Evolutionary conservation across 2,113 vertebrate species (phyloP), one percentile per base, ranked within the genome.

Genomic region (Clarias macrocephalus): DNA sequence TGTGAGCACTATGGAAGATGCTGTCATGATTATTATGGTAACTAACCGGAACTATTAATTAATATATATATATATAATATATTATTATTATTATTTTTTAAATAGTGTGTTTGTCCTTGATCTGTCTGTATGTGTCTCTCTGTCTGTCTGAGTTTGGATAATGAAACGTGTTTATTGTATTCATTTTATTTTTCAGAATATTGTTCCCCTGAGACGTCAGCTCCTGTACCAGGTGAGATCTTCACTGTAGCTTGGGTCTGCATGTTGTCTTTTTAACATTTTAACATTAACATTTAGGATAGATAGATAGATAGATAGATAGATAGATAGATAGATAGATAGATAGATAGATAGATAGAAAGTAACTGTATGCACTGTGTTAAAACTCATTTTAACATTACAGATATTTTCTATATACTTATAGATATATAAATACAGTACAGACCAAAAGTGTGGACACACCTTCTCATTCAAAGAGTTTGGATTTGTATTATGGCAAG

Each of bases 11-110:
- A 83, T 19, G 81, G 81, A 83, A 83, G 25, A 28, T 83, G 81
- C 63, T 83, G 81, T 54, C 81, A 66, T 28, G 81, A 83, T 83
- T 83, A 83, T 66, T 30, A 83, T 54, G 81, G 81, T 83, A 83
- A 68, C 10, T 5, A 65, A n/a, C 8, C 52, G 52, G 1, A 68
- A 0, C 6, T n/a, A n/a, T n/a, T n/a, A n/a, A n/a, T n/a, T n/a
- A n/a, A n/a, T n/a, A n/a, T n/a, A n/a, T n/a, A n/a, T n/a, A n/a
- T n/a, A n/a, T n/a, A n/a, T n/a, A n/a, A n/a, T n/a, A n/a, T n/a
- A n/a, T n/a, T n/a, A n/a, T n/a, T n/a, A n/a, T n/a, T n/a, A n/a
- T n/a, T n/a, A 68, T 66, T 28, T 66, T 42, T 82, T 62, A 9
- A 33, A 33, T 66, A 66, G 37, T 42, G 9, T 42, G 70, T 73